Evolutionary conservation across 2,113 vertebrate genomes (phyloP).

Genomic region (Menura novaehollandiae): DNA sequence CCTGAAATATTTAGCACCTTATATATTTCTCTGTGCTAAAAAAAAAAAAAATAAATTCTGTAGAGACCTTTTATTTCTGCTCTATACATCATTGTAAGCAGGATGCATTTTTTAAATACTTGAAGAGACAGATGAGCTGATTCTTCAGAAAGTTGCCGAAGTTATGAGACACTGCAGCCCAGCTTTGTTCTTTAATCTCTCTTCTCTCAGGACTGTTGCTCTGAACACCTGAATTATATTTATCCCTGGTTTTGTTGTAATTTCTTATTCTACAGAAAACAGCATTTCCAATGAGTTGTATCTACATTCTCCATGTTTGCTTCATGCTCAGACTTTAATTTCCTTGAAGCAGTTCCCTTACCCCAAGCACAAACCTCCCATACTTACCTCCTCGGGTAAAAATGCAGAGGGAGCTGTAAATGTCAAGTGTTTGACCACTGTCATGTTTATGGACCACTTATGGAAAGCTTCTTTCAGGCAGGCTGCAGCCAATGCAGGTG

Average conservation of each 20-base stretch:
- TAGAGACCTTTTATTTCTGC: conserved; percentile 9
- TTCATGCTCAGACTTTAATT: not conserved
- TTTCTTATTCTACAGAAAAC: conserved; percentile 13
- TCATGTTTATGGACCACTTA: not conserved
- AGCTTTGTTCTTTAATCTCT: not conserved
- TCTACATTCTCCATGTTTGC: not conserved
- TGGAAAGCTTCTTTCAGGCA: conserved; percentile 38
- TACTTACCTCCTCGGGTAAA: not conserved
- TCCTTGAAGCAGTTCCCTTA: conserved; percentile 14
- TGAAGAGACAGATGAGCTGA: conserved; percentile 31
- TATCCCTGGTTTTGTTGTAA: conserved; percentile 6
- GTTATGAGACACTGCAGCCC: conserved; percentile 17
- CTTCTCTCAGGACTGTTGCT: not conserved
- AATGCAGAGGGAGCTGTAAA: conserved; percentile 4
- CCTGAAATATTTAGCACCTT: conserved; percentile 50
- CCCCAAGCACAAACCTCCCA: not conserved
- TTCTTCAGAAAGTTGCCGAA: conserved; percentile 39
- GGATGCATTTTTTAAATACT: conserved; percentile 12
- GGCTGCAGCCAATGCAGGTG: conserved; percentile 32
- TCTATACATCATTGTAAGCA: conserved; percentile 35
- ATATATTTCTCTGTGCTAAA: conserved; percentile 27
- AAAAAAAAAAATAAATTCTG: not conserved
- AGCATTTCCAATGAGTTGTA: not conserved
- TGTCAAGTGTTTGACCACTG: not conserved
- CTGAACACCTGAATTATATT: conserved; percentile 18